Evolutionary conservation across 2,888 invertebrate species (phyloP), one percentile per base, ranked within the genome.

Genomic region (Dichetophora obliterata): DNA sequence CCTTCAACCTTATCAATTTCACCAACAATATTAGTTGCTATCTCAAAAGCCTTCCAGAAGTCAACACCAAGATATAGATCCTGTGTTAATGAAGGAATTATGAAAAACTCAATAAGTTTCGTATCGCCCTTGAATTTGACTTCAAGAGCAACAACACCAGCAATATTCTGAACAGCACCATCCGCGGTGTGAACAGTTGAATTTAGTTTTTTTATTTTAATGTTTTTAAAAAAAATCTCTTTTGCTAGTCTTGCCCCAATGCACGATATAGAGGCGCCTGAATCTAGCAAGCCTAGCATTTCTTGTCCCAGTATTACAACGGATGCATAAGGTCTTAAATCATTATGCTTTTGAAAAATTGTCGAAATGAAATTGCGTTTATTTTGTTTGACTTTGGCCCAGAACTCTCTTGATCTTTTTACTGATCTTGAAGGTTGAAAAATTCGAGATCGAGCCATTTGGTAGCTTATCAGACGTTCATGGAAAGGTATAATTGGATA

Each of bases 251-350:
- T 24, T 8, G 37, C 22, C 2, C 78, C 79, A 3, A 80, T 24
- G 43, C 76, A 77, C 19, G 77, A 78, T 11, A 79, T 71, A 9
- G 77, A 52, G 11, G 80, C 79, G 2, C 80, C 78, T 2, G 79
- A 77, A 31, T 81, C 77, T n/a, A 74, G 54, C 6, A 77, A 22
- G 1, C 74, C 74, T 4, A 22, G 3, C 2, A 24, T n/a, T 4
- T 34, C 31, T 50, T 70, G 43, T 0, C 22, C 70, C 52, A 76
- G 73, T 0, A 78, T 2, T 2, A 8, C 22, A 37, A 78, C 34
- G 0, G 16, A 31, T 11, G 57, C 11, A 57, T 22, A 77, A 24
- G 24, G 63, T 4, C 80, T 65, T 14, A 77, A 54, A 69, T 80
- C 81, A 11, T 57, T 50, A 16, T 72, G 57, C 4, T 66, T 70